Base-by-base conservation (phyloP, 2,113 vertebrate genomes). In the Oryzias celebensis region DNA sequence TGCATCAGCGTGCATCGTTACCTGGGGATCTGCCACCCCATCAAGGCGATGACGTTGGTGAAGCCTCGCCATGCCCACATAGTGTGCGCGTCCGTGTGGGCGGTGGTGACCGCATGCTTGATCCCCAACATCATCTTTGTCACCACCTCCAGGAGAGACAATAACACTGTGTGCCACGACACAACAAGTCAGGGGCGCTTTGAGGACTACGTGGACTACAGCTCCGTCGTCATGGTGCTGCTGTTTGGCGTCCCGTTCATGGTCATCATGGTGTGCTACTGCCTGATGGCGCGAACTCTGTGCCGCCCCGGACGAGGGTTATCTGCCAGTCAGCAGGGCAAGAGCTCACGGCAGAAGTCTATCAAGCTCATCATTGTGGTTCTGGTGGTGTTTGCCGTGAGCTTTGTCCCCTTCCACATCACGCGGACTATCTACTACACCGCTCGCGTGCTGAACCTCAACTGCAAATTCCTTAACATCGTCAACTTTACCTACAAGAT, bases 1-100 rank as follows among this genome's bases (percentile, higher is more conserved):
- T 97, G 95, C 72, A 98, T 98, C 89, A 97, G 96, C 0, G 65
- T 96, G 58, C 95, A 98, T 74, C 93, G 94, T 18, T 98, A 97
- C 54, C 0, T 97, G 72, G 96, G 95, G 47, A 93, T 98, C 84
- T 97, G 95, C 84, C 95, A 98, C 82, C 95, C 95, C 12, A 94
- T 98, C 57, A 87, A 84, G 56, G 86, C 90, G 0, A 83, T 94
- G 7, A 85, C 80, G 36, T 87, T 91, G 87, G 78, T 94, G 43
- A 93, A 91, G 68, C 85, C 93, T 2, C 92, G 84, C 22, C 86
- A 95, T 0, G 94, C 94, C 1, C 88, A 94, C 65, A 49, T 94
- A 50, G 71, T 93, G 23, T 96, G 95, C 0, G 68, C 87, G 56
- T 67, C 77, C 0, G 93, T 94, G 68, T 98, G 94, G 95, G 80